Evolutionary conservation across 2,113 vertebrate species (phyloP).

Genomic region (Oenanthe melanoleuca): DNA sequence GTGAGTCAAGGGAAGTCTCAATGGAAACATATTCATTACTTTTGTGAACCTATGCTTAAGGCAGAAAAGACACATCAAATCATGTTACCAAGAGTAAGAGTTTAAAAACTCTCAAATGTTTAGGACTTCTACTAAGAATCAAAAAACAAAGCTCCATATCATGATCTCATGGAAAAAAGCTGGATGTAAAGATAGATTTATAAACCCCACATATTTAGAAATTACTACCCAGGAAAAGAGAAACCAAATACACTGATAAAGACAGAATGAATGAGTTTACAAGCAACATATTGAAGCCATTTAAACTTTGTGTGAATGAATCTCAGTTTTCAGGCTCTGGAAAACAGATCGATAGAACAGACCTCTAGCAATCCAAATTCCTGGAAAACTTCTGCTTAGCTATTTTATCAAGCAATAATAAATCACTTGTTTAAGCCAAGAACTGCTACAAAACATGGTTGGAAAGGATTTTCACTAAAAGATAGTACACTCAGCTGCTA

Average conservation of each 20-base stretch:
- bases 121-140: neutral
- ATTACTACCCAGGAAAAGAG: conserved; percentile 36
- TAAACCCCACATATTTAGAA: conserved; percentile 23
- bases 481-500: conserved; percentile 26
- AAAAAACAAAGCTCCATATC: conserved; percentile 7
- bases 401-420: neutral
- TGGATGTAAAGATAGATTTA: conserved; percentile 38
- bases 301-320: neutral
- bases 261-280: conserved; percentile 39
- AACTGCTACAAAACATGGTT: neutral
- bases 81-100: neutral
- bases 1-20: neutral
- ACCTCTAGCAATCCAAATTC: conserved; percentile 1
- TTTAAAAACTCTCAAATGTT: neutral
- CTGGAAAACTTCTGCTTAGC: conserved; percentile 18
- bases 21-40: neutral
- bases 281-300: conserved; percentile 31
- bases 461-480: conserved; percentile 21
- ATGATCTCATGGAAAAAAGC: conserved; percentile 14
- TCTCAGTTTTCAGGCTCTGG: conserved; percentile 40
- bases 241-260: conserved; percentile 45
- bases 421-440: conserved; percentile 1
- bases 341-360: neutral
- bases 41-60: neutral
- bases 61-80: neutral